Evolutionary conservation across 64 coral and sea anemone species (phyloP), one percentile per base, ranked within the genome.

Genomic region (Dendronephthya gigantea): DNA sequence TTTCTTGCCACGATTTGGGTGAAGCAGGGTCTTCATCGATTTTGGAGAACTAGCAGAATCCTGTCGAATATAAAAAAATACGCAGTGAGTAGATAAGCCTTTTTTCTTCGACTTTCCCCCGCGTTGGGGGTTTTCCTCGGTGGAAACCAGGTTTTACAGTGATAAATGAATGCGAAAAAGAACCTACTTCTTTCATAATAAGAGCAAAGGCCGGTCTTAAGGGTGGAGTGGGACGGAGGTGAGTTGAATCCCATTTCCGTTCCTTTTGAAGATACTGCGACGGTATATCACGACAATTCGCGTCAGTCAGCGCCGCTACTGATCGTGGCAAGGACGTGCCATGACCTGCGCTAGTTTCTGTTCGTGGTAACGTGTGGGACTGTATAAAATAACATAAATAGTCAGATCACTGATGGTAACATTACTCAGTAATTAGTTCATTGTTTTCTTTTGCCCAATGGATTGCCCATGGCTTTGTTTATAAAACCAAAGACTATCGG

Each of bases 121-220:
- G n/a, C n/a, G n/a, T n/a, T n/a, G n/a, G n/a, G n/a, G n/a, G n/a
- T n/a, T n/a, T n/a, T n/a, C n/a, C n/a, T n/a, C n/a, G n/a, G n/a
- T n/a, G n/a, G n/a, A n/a, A n/a, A n/a, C n/a, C n/a, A n/a, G n/a
- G n/a, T n/a, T 49, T 4, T 45, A 35, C 17, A 23, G 29, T 9
- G 25, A 40, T 15, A 7, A 33, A 33, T 35, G 31, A 2, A 39
- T n/a, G n/a, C n/a, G 9, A 36, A 36, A 10, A 12, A 19, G 30
- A 33, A 89, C 37, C 3, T 41, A 98, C 95, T 91, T 98, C 95
- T 82, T 98, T 98, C 56, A 90, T 90, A 56, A 89, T 91, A 29
- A 98, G 90, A 23, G 95, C 95, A 90, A 93, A 98, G 17, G 88
- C 95, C 11, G 95, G 95, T 51, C 95, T 86, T 11, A 98, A 85